These are phyloP conservation scores for Dryadula phaetusa DNA, from an alignment of 2,888 invertebrate species.

Conservation along the genomic window DNA sequence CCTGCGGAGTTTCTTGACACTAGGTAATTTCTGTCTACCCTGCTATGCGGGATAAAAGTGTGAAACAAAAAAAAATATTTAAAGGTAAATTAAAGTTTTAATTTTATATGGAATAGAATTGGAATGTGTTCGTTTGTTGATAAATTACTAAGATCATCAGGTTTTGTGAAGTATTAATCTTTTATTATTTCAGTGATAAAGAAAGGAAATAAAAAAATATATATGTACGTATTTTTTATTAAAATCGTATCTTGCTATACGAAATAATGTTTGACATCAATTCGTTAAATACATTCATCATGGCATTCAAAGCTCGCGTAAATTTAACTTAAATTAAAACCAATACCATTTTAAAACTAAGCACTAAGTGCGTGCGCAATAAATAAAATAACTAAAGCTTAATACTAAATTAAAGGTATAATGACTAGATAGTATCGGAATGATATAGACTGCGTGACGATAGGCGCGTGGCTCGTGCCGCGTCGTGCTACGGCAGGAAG, in stretches of 20 bases:
- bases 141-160: too few species aligned
- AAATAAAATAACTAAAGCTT: slow-evolving; percentile 17
- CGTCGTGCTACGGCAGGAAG: slow-evolving; percentile 50
- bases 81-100: too few species aligned
- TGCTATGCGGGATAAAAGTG: too few species aligned
- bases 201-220: not conserved
- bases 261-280: not conserved
- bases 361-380: not conserved
- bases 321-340: slow-evolving; percentile 1
- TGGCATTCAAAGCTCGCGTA: not conserved
- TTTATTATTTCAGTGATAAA: too few species aligned
- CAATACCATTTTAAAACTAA: slow-evolving; percentile 12
- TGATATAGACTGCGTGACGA: slow-evolving; percentile 39
- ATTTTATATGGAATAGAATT: too few species aligned
- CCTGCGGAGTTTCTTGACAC: too few species aligned
- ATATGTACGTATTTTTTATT: not conserved
- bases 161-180: too few species aligned
- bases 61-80: too few species aligned
- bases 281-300: not conserved
- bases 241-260: not conserved
- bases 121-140: too few species aligned
- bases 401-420: slow-evolving; percentile 9
- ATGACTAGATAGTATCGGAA: slow-evolving; percentile 55
- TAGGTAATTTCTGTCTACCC: too few species aligned
- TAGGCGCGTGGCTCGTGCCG: too few species aligned